phyloP scores from a whole-genome alignment of 1,140 invertebrate genomes.

The Neomicropteryx cornuta region DNA sequence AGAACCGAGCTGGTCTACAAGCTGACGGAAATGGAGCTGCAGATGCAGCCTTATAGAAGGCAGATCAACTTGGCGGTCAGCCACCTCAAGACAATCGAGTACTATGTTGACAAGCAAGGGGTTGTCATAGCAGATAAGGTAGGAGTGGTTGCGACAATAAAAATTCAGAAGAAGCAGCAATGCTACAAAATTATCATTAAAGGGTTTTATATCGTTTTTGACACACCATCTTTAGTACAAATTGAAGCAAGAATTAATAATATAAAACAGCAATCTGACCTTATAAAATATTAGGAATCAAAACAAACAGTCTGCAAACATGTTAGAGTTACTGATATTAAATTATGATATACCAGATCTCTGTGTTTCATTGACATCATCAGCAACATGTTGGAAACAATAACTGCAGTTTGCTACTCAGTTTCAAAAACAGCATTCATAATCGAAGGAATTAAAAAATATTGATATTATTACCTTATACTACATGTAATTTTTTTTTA shows the following conservation, averaged over 20 bases:
- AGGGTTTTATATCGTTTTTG: slow-evolving; percentile 1
- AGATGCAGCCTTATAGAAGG: slow-evolving; percentile 51
- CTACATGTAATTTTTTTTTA: no score
- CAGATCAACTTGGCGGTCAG: slow-evolving; percentile 61
- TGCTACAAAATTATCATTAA: slow-evolving; percentile 7
- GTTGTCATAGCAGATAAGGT: slow-evolving; percentile 56
- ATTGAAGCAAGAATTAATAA: slow-evolving; percentile 9
- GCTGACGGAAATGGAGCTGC: slow-evolving; percentile 60
- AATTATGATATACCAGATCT: no score
- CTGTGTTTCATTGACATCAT: no score
- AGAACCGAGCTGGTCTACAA: slow-evolving; percentile 62
- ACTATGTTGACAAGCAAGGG: slow-evolving; percentile 61
- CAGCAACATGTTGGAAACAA: no score
- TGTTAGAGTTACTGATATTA: no score
- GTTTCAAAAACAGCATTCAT: no score
- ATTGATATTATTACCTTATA: no score
- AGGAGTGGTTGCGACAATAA: slow-evolving; percentile 16
- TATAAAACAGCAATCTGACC: slow-evolving; percentile 17
- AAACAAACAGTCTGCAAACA: not conserved
- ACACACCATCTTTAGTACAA: slow-evolving; percentile 14
- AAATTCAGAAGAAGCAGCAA: slow-evolving; percentile 14
- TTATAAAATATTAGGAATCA: slow-evolving; percentile 3
- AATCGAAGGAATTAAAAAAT: no score
- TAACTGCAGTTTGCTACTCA: no score
- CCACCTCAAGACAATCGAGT: slow-evolving; percentile 62